Base-by-base conservation (phyloP, 2,113 vertebrate genomes). In the Motacilla alba region DNA sequence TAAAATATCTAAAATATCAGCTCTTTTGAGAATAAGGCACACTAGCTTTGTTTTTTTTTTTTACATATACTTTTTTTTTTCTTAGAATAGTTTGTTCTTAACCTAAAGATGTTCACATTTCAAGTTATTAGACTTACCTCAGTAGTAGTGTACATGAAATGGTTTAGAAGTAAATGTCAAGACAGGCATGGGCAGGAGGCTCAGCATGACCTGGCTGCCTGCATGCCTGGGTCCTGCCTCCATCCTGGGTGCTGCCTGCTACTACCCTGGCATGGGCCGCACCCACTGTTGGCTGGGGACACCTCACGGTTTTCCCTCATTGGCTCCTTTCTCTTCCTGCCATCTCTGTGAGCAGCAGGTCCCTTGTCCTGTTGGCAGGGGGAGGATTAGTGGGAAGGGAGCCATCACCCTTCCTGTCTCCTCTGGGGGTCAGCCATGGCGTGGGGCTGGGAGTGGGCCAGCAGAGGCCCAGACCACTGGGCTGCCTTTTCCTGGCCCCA, bases 81-180 rank as follows among this genome's bases (percentile, higher is more conserved):
- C 67, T 97, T 96, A 97, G 84, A 96, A 97, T 96, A 95, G 75
- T 98, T 98, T 98, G 98, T 98, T 98, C 98, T 98, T 98, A 98
- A 97, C 89, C 97, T 97, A 98, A 96, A 97, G 97, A 94, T 96
- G 96, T 98, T 98, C 97, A 98, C 97, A 98, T 98, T 98, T 98
- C 98, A 98, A 98, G 98, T 98, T 97, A 97, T 95, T 52, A 97
- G 97, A 97, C 95, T 97, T 97, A 97, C 91, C 97, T 98, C 97
- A 98, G 98, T 98, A 98, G 98, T 98, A 98, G 98, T 98, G 97
- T 98, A 97, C 73, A 88, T 97, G 97, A 98, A 98, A 98, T 98
- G 97, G 96, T 97, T 97, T 94, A 93, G 92, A 97, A 97, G 95
- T n/a, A 83, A 87, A 39, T 83, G 70, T 93, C 93, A 90, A 93